Conservation (phyloP, 2,797 vertebrate genomes). For the Salarias fasciatus region DNA sequence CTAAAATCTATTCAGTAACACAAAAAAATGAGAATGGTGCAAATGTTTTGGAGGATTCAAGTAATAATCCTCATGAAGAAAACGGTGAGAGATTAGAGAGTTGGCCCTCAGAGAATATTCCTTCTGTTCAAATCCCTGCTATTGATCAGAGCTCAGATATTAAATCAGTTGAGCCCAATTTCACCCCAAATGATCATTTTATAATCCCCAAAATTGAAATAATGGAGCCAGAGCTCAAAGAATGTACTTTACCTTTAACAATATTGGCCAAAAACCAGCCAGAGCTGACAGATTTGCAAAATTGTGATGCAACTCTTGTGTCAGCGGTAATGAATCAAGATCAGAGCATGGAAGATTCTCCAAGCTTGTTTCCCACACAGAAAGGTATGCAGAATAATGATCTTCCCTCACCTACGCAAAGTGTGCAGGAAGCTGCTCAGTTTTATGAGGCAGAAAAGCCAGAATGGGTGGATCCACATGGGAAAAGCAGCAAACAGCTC, state of each 20-base stretch:
- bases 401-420: slow-evolving; percentile 25
- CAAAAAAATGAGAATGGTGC: slow-evolving; percentile 26
- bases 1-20: slow-evolving; percentile 30
- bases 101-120: slow-evolving; percentile 59
- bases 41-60: slow-evolving; percentile 37
- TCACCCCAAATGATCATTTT: slow-evolving; percentile 48
- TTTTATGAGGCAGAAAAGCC: slow-evolving; percentile 24
- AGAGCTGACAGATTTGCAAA: slow-evolving; percentile 41
- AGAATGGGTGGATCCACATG: slow-evolving; percentile 15
- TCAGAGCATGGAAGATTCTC: slow-evolving; percentile 13
- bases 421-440: slow-evolving; percentile 61
- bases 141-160: slow-evolving; percentile 53
- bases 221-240: slow-evolving; percentile 71
- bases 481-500: slow-evolving; percentile 19
- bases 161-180: slow-evolving; percentile 45
- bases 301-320: slow-evolving; percentile 47
- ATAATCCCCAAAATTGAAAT: slow-evolving; percentile 66
- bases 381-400: slow-evolving; percentile 48
- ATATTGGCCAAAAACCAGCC: slow-evolving; percentile 52
- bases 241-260: slow-evolving; percentile 53
- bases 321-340: slow-evolving; percentile 34
- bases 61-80: slow-evolving; percentile 34
- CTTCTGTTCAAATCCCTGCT: slow-evolving; percentile 66
- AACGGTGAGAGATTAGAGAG: slow-evolving; percentile 26
- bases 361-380: slow-evolving; percentile 30